Conservation (phyloP, 2,888 invertebrate species). For the Tetranychus truncatus region DNA sequence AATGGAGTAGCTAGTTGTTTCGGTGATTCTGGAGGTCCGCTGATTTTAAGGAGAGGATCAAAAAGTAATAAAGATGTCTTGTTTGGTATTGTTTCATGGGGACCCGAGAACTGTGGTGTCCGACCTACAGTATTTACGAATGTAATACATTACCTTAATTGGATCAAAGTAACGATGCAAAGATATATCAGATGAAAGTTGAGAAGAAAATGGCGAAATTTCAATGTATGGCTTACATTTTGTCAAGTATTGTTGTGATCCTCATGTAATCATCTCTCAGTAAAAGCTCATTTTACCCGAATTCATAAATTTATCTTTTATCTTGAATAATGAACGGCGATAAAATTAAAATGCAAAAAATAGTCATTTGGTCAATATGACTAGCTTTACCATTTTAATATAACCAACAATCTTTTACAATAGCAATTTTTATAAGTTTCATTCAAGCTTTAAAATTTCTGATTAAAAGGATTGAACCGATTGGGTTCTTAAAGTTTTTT, state of each 20-base stretch:
- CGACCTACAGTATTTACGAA: neutral
- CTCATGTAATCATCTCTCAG: no score
- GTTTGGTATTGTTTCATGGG: neutral
- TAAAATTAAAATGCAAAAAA: neutral
- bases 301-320: neutral
- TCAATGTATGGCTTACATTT: no score
- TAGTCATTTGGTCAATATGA: neutral
- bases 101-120: neutral
- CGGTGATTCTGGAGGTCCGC: neutral
- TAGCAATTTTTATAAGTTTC: no score
- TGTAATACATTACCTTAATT: neutral
- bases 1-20: neutral
- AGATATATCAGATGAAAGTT: neutral
- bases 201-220: neutral
- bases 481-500: no score
- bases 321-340: neutral
- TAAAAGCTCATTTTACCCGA: no score
- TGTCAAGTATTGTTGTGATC: no score
- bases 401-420: conserved; percentile 15
- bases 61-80: neutral
- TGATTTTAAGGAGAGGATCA: neutral
- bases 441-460: no score
- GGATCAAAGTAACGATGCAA: neutral
- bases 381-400: neutral
- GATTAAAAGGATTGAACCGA: no score